Conservation (phyloP, 2,113 vertebrate species). For the Antechinus stuartii region DNA sequence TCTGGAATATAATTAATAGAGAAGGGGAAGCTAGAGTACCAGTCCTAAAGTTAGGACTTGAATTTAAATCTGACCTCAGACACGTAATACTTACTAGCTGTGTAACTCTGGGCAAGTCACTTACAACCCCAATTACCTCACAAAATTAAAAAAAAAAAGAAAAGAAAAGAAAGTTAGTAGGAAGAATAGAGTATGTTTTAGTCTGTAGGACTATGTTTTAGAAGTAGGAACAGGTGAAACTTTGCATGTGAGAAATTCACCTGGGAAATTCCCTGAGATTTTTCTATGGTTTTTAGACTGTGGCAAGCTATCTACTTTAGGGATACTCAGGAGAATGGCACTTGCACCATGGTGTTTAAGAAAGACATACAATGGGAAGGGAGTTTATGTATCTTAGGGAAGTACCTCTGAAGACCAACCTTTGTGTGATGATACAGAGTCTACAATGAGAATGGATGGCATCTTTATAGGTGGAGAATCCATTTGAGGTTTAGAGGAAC, state of each 20-base stretch:
- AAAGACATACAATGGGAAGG: background rate
- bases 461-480: background rate
- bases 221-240: background rate
- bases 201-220: background rate
- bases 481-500: background rate
- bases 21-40: too few species aligned
- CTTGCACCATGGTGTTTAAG: background rate
- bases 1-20: background rate
- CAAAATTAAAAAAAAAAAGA: too few species aligned
- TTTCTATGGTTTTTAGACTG: background rate
- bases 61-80: too few species aligned
- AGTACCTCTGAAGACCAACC: background rate
- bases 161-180: background rate
- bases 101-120: too few species aligned
- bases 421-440: background rate
- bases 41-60: too few species aligned
- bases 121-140: too few species aligned
- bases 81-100: too few species aligned
- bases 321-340: background rate
- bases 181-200: background rate
- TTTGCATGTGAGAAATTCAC: background rate
- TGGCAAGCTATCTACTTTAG: background rate
- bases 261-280: background rate
- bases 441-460: background rate
- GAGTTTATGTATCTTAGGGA: background rate